Conservation (phyloP, 2,113 vertebrate genomes). For the Hypomesus transpacificus region DNA sequence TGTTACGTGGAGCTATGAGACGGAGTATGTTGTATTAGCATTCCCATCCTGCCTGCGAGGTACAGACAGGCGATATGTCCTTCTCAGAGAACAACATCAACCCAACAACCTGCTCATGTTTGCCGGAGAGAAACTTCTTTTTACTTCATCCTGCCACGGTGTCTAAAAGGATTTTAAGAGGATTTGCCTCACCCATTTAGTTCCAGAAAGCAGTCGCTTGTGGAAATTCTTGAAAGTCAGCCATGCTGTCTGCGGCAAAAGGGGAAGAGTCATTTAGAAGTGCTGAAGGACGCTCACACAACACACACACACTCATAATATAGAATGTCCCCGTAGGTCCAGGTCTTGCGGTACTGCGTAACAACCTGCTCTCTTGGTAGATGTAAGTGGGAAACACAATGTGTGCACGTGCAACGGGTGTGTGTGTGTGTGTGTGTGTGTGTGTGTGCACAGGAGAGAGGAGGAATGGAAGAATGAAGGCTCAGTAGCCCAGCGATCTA, state of each 20-base stretch:
- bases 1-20: not conserved
- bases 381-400: too few relatives aligned
- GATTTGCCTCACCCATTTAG: constrained; percentile 76
- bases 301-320: constrained; percentile 33
- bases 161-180: constrained; percentile 77
- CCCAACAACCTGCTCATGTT: constrained; percentile 69
- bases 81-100: constrained; percentile 65
- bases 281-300: constrained; percentile 46
- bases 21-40: constrained; percentile 48
- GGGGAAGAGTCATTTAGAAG: constrained; percentile 26
- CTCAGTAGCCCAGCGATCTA: constrained; percentile 52
- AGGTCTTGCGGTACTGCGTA: too few relatives aligned
- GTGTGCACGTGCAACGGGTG: not conserved
- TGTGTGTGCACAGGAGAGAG: not conserved
- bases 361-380: too few relatives aligned
- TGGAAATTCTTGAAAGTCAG: constrained; percentile 77
- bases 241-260: constrained; percentile 48
- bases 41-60: constrained; percentile 53
- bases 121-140: constrained; percentile 68
- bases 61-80: constrained; percentile 57
- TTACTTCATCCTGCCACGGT: constrained; percentile 62
- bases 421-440: not conserved
- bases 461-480: constrained; percentile 27
- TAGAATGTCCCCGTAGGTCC: constrained; percentile 3
- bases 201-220: constrained; percentile 72